Conservation (phyloP, 2,888 invertebrate species). For the Molorchus minor region DNA sequence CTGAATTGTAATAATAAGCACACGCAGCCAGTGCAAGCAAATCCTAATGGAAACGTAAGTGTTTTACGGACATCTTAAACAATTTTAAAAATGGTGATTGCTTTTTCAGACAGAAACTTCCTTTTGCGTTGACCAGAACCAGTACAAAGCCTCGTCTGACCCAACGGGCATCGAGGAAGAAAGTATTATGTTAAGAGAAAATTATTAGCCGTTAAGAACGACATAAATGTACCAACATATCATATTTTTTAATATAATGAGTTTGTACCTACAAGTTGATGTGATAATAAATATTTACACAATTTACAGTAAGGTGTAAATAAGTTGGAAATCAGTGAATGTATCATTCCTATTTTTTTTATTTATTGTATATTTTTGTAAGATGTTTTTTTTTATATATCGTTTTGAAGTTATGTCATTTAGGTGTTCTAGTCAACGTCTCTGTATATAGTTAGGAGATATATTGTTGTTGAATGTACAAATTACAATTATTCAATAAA, state of each 20-base stretch:
- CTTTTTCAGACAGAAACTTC: constrained; percentile 28
- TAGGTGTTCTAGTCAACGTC: constrained; percentile 25
- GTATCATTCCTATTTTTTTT: constrained; percentile 32
- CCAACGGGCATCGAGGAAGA: constrained; percentile 50
- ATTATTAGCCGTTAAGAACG: constrained; percentile 17
- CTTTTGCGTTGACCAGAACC: constrained; percentile 38
- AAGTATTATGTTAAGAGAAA: constrained; percentile 44
- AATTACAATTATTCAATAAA: constrained; percentile 12
- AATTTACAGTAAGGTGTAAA: constrained; percentile 16
- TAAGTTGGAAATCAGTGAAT: constrained; percentile 23
- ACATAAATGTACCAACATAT: constrained; percentile 17
- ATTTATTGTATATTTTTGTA: constrained; percentile 33
- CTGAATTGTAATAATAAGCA: constrained; percentile 19
- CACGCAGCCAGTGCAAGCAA: constrained; percentile 14
- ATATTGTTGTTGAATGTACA: constrained; percentile 19
- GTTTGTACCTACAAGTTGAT: constrained; percentile 23
- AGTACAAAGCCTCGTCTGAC: constrained; percentile 43
- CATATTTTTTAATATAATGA: constrained; percentile 20
- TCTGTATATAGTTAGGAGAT: constrained; percentile 17
- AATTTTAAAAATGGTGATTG: too few species aligned
- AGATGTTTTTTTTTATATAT: constrained; percentile 15
- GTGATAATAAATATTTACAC: constrained; percentile 30
- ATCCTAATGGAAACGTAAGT: constrained; percentile 15
- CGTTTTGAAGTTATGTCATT: constrained; percentile 10
- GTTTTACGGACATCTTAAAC: too few species aligned